Evolutionary conservation across 2,888 invertebrate species (phyloP), one percentile per base, ranked within the genome.

Genomic region (Erebia epiphron): DNA sequence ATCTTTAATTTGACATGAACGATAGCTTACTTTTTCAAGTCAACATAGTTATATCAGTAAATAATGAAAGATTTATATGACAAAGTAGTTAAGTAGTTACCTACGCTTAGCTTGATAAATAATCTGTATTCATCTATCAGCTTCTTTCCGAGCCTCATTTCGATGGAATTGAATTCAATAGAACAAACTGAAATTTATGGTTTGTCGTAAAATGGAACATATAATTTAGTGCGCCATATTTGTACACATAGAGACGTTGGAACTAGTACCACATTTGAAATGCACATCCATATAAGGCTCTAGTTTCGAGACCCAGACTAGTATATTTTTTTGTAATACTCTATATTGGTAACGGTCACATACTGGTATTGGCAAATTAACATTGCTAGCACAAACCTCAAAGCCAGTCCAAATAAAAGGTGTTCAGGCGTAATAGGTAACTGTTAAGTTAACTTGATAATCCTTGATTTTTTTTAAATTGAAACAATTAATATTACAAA

Each of bases 241-340:
- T 16, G 52, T 66, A 52, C 54, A 18, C 9, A 26, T 57, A 57
- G 49, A 21, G 52, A 50, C 35, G 46, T 66, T n/a, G 16, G 16
- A 10, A 52, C 61, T 61, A 62, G 58, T 41, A 52, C 56, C 50
- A 56, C 61, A 70, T 72, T 72, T 72, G 52, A 72, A 68, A 74
- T 72, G n/a, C 58, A 50, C 21, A 69, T 66, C 72, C 74, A 41
- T 70, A 70, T 66, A 72, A 46, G 72, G 68, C 2, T 56, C 35
- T 57, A 63, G 62, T 62, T 72, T 70, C 35, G 70, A 72, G 72
- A 68, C 72, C 65, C 62, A 72, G 69, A 50, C 69, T 68, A 50
- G 50, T 56, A 56, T 71, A 67, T 70, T 70, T 68, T n/a, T 74
- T 21, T 54, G 61, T 66, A 54, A 57, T 43, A 73, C 64, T 65